Base-by-base conservation (phyloP, 2,888 invertebrate genomes). In the Hetaerina titia region DNA sequence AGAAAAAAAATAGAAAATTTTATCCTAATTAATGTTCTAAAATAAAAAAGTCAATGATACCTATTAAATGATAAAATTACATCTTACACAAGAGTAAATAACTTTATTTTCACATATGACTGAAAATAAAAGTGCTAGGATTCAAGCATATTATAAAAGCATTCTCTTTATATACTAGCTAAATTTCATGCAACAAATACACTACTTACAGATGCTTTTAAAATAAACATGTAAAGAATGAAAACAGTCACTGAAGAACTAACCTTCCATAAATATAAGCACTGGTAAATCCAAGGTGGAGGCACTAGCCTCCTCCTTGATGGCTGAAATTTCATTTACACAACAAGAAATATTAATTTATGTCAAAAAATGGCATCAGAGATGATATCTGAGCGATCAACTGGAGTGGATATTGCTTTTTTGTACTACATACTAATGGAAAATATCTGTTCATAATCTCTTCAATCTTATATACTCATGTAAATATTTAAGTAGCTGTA, bases 271-370 rank as follows among this genome's bases (percentile, higher is more conserved):
- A 81, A 25, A 81, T 81, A 31, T 81, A 81, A 81, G 81, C 81
- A 81, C 81, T 81, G 81, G 81, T 81, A 81, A 31, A 81, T 81
- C 81, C 81, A 81, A 81, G 81, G 81, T 81, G 81, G 81, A 81
- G 81, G 81, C 81, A 81, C 81, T 2, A 81, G 81, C 81, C 81
- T 81, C 81, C 81, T 81, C 81, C 81, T 81, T 81, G 81, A 81
- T 15, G 81, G 81, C 81, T 81, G 81, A 31, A 81, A 81, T 81
- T 81, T 31, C 31, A 81, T 81, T 81, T 81, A 81, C 81, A 81
- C n/a, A 31, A 81, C 81, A 81, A 81, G 25, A 81, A 81, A 81
- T 31, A 81, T 81, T 81, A 81, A 81, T 31, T 31, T 74, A 13
- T 22, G 22, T 31, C 9, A 81, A 81, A 31, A 81, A 31, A 4